Base-by-base conservation (phyloP, 2,888 invertebrate genomes). In the Dynastes maya region DNA sequence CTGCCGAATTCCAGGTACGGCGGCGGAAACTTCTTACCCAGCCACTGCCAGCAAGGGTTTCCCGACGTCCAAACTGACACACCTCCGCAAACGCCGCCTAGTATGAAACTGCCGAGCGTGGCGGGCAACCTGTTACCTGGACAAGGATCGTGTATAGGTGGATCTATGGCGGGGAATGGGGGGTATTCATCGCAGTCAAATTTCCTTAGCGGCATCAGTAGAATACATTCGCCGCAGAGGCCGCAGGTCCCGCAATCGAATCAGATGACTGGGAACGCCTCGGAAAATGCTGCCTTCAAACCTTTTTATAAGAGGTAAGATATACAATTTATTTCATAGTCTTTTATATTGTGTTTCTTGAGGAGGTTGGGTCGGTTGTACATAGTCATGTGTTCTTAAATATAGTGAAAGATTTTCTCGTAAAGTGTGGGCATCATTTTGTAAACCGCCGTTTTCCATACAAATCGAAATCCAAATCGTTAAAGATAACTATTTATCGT, bases 21-120 rank as follows among this genome's bases (percentile, higher is more conserved):
- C 83, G 86, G 94, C 89, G 91, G 94, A 86, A 92, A 94, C 83
- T 94, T 93, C 88, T 91, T 93, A 82, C 92, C 91, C 84, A 91
- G 90, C 63, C 92, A 92, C 84, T 92, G 92, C 83, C 81, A 88
- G 81, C 80, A 94, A 89, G 94, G 95, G 87, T 96, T 96, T 91
- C 95, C 96, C 87, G 95, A 96, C 90, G 94, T 96, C 89, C 94
- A 95, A 87, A 93, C 95, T 84, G 97, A 97, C 90, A 97, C 97
- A 82, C 97, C 97, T 84, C 97, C 97, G 51, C 97, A 97, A 90
- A 97, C 97, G 83, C 97, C 97, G 83, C 97, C 97, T 88, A 97
- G 95, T 90, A 95, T 97, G 95, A 97, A 97, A 90, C 92, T 96
- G 86, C 94, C 95, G 86, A 95, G 94, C 89, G 94, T 94, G 84